Evolutionary conservation across 1,140 invertebrate species (phyloP).

Genomic region (Leptopilina boulardi): DNA sequence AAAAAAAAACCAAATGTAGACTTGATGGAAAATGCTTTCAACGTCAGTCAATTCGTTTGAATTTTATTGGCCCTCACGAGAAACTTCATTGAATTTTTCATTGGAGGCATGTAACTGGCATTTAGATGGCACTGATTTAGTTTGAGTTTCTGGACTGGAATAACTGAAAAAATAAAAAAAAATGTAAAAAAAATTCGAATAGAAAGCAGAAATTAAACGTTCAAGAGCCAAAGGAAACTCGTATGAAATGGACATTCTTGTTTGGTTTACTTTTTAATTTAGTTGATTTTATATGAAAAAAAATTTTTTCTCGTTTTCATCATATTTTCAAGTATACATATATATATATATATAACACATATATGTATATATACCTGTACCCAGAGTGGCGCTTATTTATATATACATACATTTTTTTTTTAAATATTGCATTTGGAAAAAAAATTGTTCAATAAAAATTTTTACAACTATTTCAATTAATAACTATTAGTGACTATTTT

Average conservation of each 20-base stretch:
- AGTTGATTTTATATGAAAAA: too few relatives aligned
- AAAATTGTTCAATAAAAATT: not conserved
- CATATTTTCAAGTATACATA: too few relatives aligned
- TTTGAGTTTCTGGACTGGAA: not conserved
- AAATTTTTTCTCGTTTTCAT: too few relatives aligned
- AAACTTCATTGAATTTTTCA: conserved; percentile 19
- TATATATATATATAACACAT: too few relatives aligned
- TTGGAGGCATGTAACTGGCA: conserved; percentile 3
- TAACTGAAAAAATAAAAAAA: conserved; percentile 18
- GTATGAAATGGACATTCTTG: not conserved
- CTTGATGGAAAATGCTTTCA: conserved; percentile 1
- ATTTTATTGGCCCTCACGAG: conserved; percentile 6
- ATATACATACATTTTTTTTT: too few relatives aligned
- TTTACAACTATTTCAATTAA: too few relatives aligned
- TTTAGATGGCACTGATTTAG: conserved; percentile 2
- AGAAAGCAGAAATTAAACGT: not conserved
- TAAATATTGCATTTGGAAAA: too few relatives aligned
- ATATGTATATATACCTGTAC: too few relatives aligned
- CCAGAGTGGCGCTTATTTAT: too few relatives aligned
- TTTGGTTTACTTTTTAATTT: not conserved
- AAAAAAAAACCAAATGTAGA: not conserved
- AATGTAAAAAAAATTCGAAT: conserved; percentile 40
- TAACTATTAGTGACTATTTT: too few relatives aligned
- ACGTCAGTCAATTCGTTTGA: conserved; percentile 21
- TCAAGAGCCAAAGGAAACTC: not conserved